These are phyloP conservation scores for Zaprionus africanus DNA, from an alignment of 1,140 invertebrate species.

Conservation along the genomic window DNA sequence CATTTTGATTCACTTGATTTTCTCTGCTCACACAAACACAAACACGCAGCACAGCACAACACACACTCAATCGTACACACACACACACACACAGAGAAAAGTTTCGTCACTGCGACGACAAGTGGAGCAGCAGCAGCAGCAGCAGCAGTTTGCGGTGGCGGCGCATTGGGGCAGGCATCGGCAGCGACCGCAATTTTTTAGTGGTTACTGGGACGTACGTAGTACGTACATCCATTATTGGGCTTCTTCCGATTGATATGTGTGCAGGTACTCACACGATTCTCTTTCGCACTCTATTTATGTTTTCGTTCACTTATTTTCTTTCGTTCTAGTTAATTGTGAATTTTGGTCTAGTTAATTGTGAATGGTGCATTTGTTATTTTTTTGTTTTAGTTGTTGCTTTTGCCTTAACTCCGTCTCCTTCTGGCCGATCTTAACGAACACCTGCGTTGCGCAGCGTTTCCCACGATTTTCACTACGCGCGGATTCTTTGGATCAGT, in stretches of 20 bases:
- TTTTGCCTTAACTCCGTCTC: not conserved
- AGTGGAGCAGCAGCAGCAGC: constrained; percentile 68
- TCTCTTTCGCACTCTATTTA: constrained; percentile 50
- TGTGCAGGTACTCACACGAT: constrained; percentile 46
- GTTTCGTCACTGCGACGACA: constrained; percentile 81
- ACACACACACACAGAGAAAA: constrained; percentile 43
- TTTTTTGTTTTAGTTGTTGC: not conserved
- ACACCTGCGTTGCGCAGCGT: constrained; percentile 48
- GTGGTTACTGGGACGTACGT: constrained; percentile 78
- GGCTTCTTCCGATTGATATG: constrained; percentile 52
- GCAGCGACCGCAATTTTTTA: constrained; percentile 71
- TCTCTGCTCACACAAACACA: constrained; percentile 72
- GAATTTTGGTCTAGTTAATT: constrained; percentile 23
- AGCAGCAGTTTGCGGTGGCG: constrained; percentile 43
- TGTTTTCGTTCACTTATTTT: constrained; percentile 38
- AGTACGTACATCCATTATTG: constrained; percentile 67
- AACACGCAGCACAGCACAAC: constrained; percentile 17
- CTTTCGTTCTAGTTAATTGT: constrained; percentile 39
- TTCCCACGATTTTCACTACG: constrained; percentile 47
- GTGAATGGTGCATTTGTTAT: constrained; percentile 17
- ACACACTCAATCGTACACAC: constrained; percentile 33
- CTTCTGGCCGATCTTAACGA: constrained; percentile 17
- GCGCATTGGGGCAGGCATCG: constrained; percentile 61
- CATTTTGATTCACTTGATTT: constrained; percentile 83
- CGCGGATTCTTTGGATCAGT: constrained; percentile 47